Evolutionary conservation across 1,140 invertebrate species (phyloP).

Genomic region (Bombus breviceps): DNA sequence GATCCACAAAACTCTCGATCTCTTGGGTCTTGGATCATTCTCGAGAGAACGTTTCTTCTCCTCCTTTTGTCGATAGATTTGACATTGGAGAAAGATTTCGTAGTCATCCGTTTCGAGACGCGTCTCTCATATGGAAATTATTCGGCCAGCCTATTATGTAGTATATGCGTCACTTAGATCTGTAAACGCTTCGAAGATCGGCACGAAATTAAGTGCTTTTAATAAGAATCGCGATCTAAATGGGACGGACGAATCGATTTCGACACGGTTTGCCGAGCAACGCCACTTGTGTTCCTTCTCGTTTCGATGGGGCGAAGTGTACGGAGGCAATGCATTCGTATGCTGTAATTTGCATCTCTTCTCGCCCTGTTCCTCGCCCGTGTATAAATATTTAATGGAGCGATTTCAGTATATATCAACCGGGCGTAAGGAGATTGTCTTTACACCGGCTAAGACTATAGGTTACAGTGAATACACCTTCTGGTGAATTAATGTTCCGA

Average conservation of each 20-base stretch:
- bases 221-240: not conserved
- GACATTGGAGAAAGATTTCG: constrained; percentile 17
- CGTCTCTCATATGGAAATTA: constrained; percentile 4
- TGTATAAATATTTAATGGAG: constrained; percentile 17
- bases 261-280: not conserved
- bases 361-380: not conserved
- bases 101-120: not conserved
- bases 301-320: not conserved
- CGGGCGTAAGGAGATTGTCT: not conserved
- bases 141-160: no score
- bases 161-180: not conserved
- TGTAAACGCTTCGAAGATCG: not conserved
- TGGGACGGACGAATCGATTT: not conserved
- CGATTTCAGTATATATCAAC: constrained; percentile 10
- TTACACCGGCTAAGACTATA: no score
- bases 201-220: not conserved
- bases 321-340: not conserved
- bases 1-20: constrained; percentile 72
- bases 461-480: no score
- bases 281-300: not conserved
- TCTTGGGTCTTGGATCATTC: constrained; percentile 68
- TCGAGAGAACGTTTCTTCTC: not conserved
- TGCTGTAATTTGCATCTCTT: constrained; percentile 28
- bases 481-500: no score
- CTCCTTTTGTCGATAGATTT: constrained; percentile 50